Conservation (phyloP, 2,113 vertebrate species). For the Anguilla rostrata region DNA sequence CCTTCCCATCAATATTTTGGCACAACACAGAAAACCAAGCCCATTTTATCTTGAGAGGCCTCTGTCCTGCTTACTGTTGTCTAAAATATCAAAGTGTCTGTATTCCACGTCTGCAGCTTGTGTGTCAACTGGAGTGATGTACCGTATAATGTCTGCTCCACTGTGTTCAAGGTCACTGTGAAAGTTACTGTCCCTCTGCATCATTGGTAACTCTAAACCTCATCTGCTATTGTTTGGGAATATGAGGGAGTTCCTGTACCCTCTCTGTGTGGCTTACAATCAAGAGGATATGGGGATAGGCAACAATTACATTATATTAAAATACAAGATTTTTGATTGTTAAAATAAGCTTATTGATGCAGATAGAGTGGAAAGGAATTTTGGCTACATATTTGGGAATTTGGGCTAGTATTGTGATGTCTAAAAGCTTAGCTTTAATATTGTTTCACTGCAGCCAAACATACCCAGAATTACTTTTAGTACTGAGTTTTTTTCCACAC, state of each 20-base stretch:
- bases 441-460: not conserved
- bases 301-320: not conserved
- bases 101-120: conserved; percentile 46
- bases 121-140: conserved; percentile 36
- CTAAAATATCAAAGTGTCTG: conserved; percentile 44
- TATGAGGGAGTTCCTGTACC: conserved; percentile 4
- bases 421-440: not conserved
- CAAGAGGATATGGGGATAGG: not conserved
- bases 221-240: not conserved
- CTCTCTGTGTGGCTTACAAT: conserved; percentile 15
- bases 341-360: not conserved
- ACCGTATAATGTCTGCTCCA: conserved; percentile 13
- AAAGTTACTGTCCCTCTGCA: not conserved
- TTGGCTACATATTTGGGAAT: not conserved
- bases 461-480: not conserved
- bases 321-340: not conserved
- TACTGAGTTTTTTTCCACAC: not conserved
- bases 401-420: not conserved
- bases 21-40: conserved; percentile 25
- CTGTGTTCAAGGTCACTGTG: conserved; percentile 16
- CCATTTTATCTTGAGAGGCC: conserved; percentile 21
- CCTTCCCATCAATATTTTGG: not conserved
- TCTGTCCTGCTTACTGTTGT: conserved; percentile 41
- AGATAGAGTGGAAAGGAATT: not conserved
- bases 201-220: not conserved